Base-by-base conservation (phyloP, 2,113 vertebrate genomes). In the Amazona guildingii region DNA sequence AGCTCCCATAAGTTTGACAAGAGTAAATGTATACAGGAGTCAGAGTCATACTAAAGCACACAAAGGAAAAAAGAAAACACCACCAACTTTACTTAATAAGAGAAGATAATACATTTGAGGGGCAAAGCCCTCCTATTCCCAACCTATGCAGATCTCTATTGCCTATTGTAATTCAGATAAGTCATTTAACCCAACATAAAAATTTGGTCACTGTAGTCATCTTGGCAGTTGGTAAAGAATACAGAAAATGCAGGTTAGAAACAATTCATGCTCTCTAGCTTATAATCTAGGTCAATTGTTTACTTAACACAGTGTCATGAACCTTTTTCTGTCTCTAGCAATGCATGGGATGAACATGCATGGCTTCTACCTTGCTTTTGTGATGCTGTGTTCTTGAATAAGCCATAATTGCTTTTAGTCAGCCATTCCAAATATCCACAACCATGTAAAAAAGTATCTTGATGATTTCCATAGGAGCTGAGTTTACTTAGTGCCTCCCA, bases 321-420 rank as follows among this genome's bases (percentile, higher is more conserved):
- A 62, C 51, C 5, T 37, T 62, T 31, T 20, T 35, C 19, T 67
- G 46, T 37, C 37, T 62, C 16, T 63, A 29, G 39, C 44, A 77
- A 28, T 7, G 18, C 17, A 49, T 2, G 5, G 43, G 13, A 16
- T 2, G 1, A 33, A 69, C 3, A 20, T 8, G 7, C 13, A 8
- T 6, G 27, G 33, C 49, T 93, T 84, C 73, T 68, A 39, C 28
- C 21, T 48, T 62, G 55, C 54, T 81, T 81, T 68, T 37, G 27
- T 52, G 23, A 20, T 33, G 8, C 0, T 31, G 25, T 37, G 43
- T 12, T 59, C 72, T 66, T 44, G 39, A 81, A 33, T 24, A 13
- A 70, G 20, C 18, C 29, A 16, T 25, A 27, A 15, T 6, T 63
- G 31, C 62, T 52, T 70, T 72, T 44, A 52, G 66, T 12, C 46